phyloP scores from a whole-genome alignment of 2,888 invertebrate species.

The Polymixis lichenea region DNA sequence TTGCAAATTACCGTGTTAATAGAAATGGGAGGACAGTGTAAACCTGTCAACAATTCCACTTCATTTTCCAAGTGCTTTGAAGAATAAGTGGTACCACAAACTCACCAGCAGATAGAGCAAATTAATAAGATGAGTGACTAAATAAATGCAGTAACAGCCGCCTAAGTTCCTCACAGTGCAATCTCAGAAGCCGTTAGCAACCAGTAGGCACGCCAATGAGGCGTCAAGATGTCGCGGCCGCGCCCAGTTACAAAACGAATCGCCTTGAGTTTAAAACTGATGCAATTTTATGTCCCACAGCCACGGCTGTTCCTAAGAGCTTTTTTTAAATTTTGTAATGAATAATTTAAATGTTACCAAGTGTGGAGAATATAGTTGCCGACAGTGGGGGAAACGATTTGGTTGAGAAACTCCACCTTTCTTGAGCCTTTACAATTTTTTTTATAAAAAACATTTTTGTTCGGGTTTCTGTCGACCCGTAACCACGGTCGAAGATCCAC shows the following conservation, averaged over 20 bases:
- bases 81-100: not conserved
- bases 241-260: slow-evolving; percentile 51
- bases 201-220: slow-evolving; percentile 35
- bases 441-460: too few relatives aligned
- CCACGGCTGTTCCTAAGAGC: slow-evolving; percentile 15
- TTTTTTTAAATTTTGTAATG: slow-evolving; percentile 36
- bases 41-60: too few relatives aligned
- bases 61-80: not conserved
- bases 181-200: slow-evolving; percentile 33
- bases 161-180: not conserved
- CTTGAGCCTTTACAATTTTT: too few relatives aligned
- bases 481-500: too few relatives aligned
- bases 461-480: too few relatives aligned
- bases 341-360: slow-evolving; percentile 29
- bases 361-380: not conserved
- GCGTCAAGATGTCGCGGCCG: slow-evolving; percentile 53
- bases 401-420: not conserved
- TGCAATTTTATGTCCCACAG: slow-evolving; percentile 33
- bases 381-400: not conserved
- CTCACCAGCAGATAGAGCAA: not conserved
- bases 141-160: slow-evolving; percentile 1
- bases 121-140: not conserved
- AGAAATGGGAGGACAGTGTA: too few relatives aligned
- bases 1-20: too few relatives aligned
- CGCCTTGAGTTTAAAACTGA: slow-evolving; percentile 44